phyloP scores from a whole-genome alignment of 2,113 vertebrate genomes.

The Bujurquina vittata region DNA sequence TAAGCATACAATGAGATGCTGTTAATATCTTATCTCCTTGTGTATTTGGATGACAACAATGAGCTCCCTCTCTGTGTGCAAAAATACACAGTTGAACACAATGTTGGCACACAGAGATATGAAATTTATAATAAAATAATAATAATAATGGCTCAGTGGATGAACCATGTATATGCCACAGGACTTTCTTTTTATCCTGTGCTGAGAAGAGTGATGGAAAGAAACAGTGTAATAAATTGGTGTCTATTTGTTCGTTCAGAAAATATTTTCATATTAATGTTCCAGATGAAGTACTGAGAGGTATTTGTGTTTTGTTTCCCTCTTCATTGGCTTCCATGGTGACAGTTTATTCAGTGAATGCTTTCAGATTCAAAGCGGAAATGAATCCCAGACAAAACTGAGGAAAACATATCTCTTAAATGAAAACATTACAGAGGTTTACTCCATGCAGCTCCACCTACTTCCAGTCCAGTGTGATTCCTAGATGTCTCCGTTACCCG shows the following conservation, averaged over 20 bases:
- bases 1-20: background rate
- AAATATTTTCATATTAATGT: too few relatives aligned
- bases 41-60: background rate
- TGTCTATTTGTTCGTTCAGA: too few relatives aligned
- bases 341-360: background rate
- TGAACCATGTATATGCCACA: too few relatives aligned
- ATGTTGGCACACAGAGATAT: background rate
- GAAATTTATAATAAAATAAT: background rate
- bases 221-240: too few relatives aligned
- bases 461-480: background rate
- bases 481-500: conserved; percentile 4
- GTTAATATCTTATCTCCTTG: background rate
- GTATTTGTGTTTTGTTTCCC: background rate
- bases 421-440: background rate
- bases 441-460: background rate
- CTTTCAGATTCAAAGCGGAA: background rate
- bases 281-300: too few relatives aligned
- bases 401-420: background rate
- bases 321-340: background rate
- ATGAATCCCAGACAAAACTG: background rate
- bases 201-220: too few relatives aligned
- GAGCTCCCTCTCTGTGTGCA: background rate
- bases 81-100: background rate
- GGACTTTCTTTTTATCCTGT: too few relatives aligned
- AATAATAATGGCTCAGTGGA: background rate